phyloP scores from a whole-genome alignment of 2,888 invertebrate species.

The Ophion ventricosus region DNA sequence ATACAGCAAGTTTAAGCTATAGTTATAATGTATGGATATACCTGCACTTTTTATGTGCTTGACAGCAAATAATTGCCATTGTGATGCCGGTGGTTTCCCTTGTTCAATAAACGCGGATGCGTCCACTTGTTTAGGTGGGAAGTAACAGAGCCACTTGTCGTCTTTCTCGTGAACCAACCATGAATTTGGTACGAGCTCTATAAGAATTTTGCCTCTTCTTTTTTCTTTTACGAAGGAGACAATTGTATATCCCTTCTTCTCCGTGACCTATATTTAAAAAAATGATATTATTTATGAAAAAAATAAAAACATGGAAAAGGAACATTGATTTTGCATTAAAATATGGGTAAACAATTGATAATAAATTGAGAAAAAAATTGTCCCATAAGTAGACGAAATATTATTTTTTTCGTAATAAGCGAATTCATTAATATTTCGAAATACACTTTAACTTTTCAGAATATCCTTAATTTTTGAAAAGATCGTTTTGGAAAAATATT shows the following conservation, averaged over 20 bases:
- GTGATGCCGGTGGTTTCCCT: constrained; percentile 8
- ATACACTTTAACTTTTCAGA: no score
- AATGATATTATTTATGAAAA: neutral
- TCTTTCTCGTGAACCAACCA: neutral
- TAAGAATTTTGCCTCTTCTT: constrained; percentile 18
- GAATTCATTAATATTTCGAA: no score
- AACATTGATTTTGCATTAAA: no score
- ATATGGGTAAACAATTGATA: no score
- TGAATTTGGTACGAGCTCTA: constrained; percentile 19
- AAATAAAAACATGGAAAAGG: no score
- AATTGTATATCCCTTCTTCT: neutral
- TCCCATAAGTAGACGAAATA: no score
- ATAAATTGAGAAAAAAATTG: no score
- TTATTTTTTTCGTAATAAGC: no score
- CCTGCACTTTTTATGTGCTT: constrained; percentile 21
- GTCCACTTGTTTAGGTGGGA: neutral
- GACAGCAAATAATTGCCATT: constrained; percentile 4
- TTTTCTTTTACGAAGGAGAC: constrained; percentile 12
- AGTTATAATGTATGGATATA: neutral
- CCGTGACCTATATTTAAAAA: constrained; percentile 6
- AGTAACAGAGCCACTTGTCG: neutral
- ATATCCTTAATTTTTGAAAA: no score
- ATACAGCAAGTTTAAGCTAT: no score
- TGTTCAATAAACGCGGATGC: neutral
- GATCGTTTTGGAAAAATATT: no score